Base-by-base conservation (phyloP, 1,140 invertebrate genomes). In the Lycorma delicatula region DNA sequence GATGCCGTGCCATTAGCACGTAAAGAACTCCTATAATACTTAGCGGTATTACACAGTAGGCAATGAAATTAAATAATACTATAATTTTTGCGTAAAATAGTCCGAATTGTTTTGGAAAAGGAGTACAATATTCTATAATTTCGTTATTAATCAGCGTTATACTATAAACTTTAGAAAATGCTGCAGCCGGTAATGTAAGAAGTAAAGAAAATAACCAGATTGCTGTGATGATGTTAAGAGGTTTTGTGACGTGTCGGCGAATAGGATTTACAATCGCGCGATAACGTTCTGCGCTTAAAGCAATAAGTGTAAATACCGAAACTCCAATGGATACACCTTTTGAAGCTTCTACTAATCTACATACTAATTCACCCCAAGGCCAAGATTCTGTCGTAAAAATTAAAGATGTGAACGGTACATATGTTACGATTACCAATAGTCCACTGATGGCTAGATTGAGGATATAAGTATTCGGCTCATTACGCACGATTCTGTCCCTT, bases 271-370 rank as follows among this genome's bases (percentile, higher is more conserved):
- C 90, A 57, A 95, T 94, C 16, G 89, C 92, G 64, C 85, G 87
- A 70, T 92, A 95, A 34, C 92, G 79, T 69, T 97, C 92, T 6
- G 84, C 88, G 26, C 90, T 91, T 1, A 97, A 74, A 0, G 91
- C 91, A 0, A 89, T 93, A 46, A 96, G 74, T 0, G 91, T 95
- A 69, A 95, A 94, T 6, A 95, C 89, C 0, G 91, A 94, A 0
- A 97, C 91, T 0, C 91, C 92, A 46, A 94, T 86, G 20, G 89
- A 93, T 58, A 94, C 79, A 66, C 93, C 91, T 68, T 92, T 91
- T 16, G 86, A 81, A 59, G 83, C 90, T 70, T 93, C 90, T 1
- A 84, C 90, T 16, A 93, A 72, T 27, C 89, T 86, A 70, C 93
- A 96, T 23, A 91, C 78, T 0, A 80, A 71, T 26, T 76, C 73